Evolutionary conservation across 2,113 vertebrate genomes (phyloP), one percentile per base, ranked within the genome.

Genomic region (Alectura lathami): DNA sequence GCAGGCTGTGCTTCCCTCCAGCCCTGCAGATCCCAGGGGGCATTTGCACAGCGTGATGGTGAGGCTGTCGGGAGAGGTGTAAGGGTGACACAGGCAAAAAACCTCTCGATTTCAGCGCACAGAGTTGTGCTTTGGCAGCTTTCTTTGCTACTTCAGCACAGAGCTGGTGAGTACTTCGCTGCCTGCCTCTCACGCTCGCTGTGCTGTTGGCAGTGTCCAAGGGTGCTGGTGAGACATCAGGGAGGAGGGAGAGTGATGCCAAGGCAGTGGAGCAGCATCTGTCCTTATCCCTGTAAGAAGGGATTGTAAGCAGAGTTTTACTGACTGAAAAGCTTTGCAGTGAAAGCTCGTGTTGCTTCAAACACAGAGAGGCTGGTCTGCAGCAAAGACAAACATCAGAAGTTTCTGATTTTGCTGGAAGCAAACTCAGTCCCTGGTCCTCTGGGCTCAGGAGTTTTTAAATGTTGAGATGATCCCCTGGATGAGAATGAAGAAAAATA

Each of bases 31-130:
- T 78, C 59, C 56, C 73, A 69, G 54, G 3, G 27, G 48, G 20
- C 53, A 4, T 63, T 82, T 70, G 73, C 36, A 13, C 14, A 22
- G 68, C 0, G 0, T 67, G 60, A 30, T n/a, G 50, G 32, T 48
- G 89, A 2, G 54, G 34, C 74, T 92, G 56, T 86, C 1, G 3
- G 77, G 94, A 87, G 74, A 89, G 60, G 59, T 64, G 43, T 57
- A 81, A 80, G 77, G 86, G 47, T 8, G 1, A 67, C 77, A 38
- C 42, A 38, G 42, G 77, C 64, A 83, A 62, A 62, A 89, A 47
- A 9, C 53, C 43, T 90, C 64, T 73, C 72, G 68, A 32, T 24
- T 64, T 73, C 23, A 59, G 48, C 30, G 1, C 12, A 17, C 14
- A 26, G 24, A 43, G 34, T 47, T 50, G 27, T 21, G 40, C 18